Conservation (phyloP, 64 coral and sea anemone genomes). For the Pachyseris speciosa region DNA sequence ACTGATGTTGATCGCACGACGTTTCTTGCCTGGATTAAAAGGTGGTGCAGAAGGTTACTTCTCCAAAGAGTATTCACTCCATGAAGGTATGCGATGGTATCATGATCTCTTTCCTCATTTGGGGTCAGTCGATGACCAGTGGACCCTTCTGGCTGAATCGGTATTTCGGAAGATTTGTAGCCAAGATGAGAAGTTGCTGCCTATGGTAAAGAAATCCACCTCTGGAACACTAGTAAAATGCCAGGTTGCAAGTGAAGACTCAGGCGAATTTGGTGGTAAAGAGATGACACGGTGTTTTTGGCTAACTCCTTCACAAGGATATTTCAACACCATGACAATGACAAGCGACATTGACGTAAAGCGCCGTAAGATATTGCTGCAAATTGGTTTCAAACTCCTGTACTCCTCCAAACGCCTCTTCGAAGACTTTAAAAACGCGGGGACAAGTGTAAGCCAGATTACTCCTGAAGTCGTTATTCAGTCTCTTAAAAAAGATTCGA, state of each 20-base stretch:
- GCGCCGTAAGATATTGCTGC: constrained; percentile 12
- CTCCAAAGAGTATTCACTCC: not conserved
- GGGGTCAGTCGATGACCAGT: constrained; percentile 21
- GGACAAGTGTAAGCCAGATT: constrained; percentile 38
- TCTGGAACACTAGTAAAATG: not conserved
- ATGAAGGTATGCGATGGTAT: constrained; percentile 76
- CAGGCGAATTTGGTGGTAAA: not conserved
- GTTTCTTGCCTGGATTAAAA: constrained; percentile 51
- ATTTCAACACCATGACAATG: constrained; percentile 37
- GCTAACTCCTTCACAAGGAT: constrained; percentile 73
- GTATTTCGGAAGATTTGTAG: constrained; percentile 59
- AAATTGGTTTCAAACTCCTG: constrained; percentile 68
- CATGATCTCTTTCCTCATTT: constrained; percentile 79
- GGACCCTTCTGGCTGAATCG: constrained; percentile 55
- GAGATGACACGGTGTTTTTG: constrained; percentile 25
- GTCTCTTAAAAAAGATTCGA: constrained; percentile 49
- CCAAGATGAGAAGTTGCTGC: constrained; percentile 19
- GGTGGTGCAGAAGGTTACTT: not conserved
- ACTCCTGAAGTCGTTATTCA: constrained; percentile 36
- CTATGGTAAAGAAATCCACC: constrained; percentile 8
- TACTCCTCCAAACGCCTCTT: constrained; percentile 38
- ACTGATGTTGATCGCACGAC: constrained; percentile 58
- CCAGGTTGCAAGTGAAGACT: not conserved
- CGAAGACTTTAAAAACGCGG: constrained; percentile 51
- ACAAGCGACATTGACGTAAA: not conserved